Evolutionary conservation across 2,797 vertebrate genomes (phyloP), one percentile per base, ranked within the genome.

Genomic region (Ptychobarbus kaznakovi): DNA sequence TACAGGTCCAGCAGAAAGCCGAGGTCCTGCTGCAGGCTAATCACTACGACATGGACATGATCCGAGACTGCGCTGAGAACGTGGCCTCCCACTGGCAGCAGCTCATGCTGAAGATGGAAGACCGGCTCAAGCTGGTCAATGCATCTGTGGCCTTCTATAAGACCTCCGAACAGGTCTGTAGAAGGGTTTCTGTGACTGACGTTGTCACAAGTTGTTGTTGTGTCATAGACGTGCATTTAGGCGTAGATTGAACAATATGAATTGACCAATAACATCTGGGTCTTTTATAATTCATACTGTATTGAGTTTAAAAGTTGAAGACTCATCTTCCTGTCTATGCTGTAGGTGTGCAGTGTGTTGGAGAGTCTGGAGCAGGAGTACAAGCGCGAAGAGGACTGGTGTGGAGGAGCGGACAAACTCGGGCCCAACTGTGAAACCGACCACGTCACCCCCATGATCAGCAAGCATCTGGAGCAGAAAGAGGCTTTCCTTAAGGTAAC

Each of bases 41-140:
- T 91, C 98, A 99, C 94, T 99, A 99, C 0, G 97, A 99, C 90
- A 98, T 98, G 97, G 98, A 99, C 89, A 97, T 98, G 97, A 99
- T 99, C 93, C 93, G 98, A 12, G 98, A 99, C 91, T 99, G 98
- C 11, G 98, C 98, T 0, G 98, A 99, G 92, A 99, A 98, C 95
- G 88, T 99, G 95, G 98, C 98, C 69, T 98, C 98, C 2, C 98
- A 99, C 82, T 99, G 98, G 98, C 98, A 99, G 85, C 98, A 99
- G 91, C 96, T 99, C 88, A 99, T 99, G 98, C 96, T 99, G 86
- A 99, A 99, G 94, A 99, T 99, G 98, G 98, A 99, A 89, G 98
- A 99, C 89, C 95, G 97, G 42, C 97, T 99, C 56, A 99, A 99
- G 90, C 96, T 99, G 49, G 98, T 99, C 89, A 99, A 99, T 22